phyloP scores from a whole-genome alignment of 2,113 vertebrate species.

The Pteropus alecto region DNA sequence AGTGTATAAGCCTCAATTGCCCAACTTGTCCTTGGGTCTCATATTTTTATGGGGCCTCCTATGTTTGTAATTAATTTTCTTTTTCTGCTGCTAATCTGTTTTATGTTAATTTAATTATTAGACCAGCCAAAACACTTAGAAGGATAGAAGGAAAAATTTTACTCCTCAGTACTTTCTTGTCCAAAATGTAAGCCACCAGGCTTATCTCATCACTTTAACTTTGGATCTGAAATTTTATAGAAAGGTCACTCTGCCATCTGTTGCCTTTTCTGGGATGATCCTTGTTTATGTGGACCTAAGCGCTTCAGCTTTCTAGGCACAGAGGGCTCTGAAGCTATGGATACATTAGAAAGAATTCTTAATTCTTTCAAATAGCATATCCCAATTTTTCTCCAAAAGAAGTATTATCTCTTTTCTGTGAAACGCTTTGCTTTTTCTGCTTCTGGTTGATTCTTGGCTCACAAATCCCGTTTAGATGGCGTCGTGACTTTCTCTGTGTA shows the following conservation, averaged over 20 bases:
- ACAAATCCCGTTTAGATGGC: background rate
- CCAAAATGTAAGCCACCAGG: background rate
- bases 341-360: background rate
- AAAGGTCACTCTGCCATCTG: background rate
- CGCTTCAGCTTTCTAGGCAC: background rate
- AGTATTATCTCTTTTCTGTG: background rate
- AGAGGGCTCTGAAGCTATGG: background rate
- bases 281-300: background rate
- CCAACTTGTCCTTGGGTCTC: background rate
- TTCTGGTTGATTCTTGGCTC: background rate
- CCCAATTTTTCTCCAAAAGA: background rate
- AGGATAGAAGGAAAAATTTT: background rate
- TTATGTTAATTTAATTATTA: background rate
- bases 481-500: background rate
- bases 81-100: background rate
- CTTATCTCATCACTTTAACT: background rate
- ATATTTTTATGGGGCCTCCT: background rate
- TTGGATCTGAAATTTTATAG: background rate
- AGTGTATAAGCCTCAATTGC: background rate
- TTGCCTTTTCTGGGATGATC: background rate
- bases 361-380: background rate
- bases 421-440: background rate
- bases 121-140: background rate
- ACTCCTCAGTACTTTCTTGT: background rate
- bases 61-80: background rate